Base-by-base conservation (phyloP, 2,113 vertebrate genomes). In the Stegostoma tigrinum region DNA sequence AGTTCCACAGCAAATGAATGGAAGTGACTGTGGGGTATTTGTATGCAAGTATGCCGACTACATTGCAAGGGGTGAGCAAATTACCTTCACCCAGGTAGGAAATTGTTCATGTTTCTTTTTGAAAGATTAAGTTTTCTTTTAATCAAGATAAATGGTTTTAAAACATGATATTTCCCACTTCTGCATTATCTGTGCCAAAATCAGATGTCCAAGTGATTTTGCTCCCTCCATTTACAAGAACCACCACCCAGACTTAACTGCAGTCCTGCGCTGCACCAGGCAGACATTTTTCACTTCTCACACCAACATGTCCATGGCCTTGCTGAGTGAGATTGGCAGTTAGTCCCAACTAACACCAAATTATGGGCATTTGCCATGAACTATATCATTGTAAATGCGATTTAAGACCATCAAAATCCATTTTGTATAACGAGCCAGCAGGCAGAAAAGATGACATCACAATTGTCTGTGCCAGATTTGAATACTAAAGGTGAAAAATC, bases 1-100 rank as follows among this genome's bases (percentile, higher is more conserved):
- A 96, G 98, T 99, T 97, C 99, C 99, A 91, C 99, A 99, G 70
- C 99, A 99, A 96, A 96, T 78, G 78, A 99, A 99, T 94, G 98
- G 98, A 72, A 99, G 98, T 42, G 99, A 99, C 97, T 99, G 99
- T 52, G 98, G 99, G 24, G 98, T 99, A 96, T 99, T 99, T 97
- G 96, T 97, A 96, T 99, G 99, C 98, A 99, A 98, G 98, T 99
- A 98, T 2, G 98, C 98, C 0, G 98, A 99, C 96, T 99, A 98
- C 96, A 97, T 99, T 19, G 96, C 98, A 96, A 97, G 97, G 97
- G 98, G 98, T 96, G 98, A 97, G 91, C 98, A 98, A 2, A 97
- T 99, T 95, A 97, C 97, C 96, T 99, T 99, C 96, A 98, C 98
- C 95, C 97, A 98, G 98, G 99, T 6, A 87, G 30, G 45, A 66